These are phyloP conservation scores for Megalops cyprinoides DNA, from an alignment of 2,797 vertebrate genomes.

Conservation along the genomic window DNA sequence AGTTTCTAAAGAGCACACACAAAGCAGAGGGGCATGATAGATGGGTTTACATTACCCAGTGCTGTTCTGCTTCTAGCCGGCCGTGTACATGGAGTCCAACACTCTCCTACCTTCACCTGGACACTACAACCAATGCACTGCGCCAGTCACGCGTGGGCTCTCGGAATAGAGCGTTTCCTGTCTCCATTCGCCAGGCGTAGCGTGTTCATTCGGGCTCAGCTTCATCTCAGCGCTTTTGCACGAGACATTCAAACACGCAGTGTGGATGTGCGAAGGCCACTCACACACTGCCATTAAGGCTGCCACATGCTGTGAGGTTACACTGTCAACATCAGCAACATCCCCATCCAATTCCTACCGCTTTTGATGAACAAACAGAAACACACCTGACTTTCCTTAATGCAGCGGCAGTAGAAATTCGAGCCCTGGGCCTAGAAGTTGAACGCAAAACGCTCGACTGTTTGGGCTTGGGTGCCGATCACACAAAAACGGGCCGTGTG, in stretches of 20 bases:
- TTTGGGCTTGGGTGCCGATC: too few relatives aligned
- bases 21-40: background rate
- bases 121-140: background rate
- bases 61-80: too few relatives aligned
- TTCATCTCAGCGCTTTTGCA: background rate
- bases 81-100: too few relatives aligned
- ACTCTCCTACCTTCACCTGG: too few relatives aligned
- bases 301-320: too few relatives aligned
- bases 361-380: too few relatives aligned
- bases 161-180: background rate
- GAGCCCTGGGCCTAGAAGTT: too few relatives aligned
- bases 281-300: background rate
- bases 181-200: background rate
- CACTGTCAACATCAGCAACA: too few relatives aligned
- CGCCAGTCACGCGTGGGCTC: background rate
- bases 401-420: too few relatives aligned
- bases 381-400: too few relatives aligned
- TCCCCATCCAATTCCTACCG: too few relatives aligned
- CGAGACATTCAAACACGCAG: background rate
- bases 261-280: background rate
- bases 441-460: background rate
- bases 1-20: background rate
- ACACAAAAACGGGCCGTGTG: too few relatives aligned
- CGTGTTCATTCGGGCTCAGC: background rate
- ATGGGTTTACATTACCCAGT: background rate